A percentile compares a stretch with the other conserved stretches of the same genome.
Evolutionary conservation across 2,113 vertebrate genomes (phyloP).

Genomic region (Gavia stellata): DNA sequence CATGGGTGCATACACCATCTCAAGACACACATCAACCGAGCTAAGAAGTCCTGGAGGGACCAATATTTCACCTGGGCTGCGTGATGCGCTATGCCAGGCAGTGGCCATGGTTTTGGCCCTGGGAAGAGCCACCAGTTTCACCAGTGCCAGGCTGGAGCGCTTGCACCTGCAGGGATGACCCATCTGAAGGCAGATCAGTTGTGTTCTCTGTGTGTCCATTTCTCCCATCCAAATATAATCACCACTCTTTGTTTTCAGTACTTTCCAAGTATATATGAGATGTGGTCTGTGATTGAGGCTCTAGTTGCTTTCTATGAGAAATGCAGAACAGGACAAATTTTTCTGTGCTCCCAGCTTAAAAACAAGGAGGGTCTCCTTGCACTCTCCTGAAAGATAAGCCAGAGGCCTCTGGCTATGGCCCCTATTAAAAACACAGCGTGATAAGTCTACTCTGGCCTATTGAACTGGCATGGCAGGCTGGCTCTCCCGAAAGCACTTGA

Average conservation of each 20-base stretch:
- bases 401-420: background rate
- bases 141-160: background rate
- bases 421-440: background rate
- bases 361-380: background rate
- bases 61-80: background rate
- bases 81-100: background rate
- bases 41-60: background rate
- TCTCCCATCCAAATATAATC: background rate
- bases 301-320: background rate
- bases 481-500: background rate
- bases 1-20: background rate
- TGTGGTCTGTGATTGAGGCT: background rate
- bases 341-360: background rate
- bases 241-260: background rate
- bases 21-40: background rate
- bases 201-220: background rate
- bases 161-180: background rate
- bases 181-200: background rate
- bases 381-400: background rate
- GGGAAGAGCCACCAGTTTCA: background rate
- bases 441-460: background rate
- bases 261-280: background rate
- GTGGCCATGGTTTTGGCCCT: background rate
- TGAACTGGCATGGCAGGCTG: background rate
- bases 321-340: background rate